These are phyloP conservation scores for Lepidurus arcticus DNA, from an alignment of 1,140 invertebrate species.

Conservation along the genomic window DNA sequence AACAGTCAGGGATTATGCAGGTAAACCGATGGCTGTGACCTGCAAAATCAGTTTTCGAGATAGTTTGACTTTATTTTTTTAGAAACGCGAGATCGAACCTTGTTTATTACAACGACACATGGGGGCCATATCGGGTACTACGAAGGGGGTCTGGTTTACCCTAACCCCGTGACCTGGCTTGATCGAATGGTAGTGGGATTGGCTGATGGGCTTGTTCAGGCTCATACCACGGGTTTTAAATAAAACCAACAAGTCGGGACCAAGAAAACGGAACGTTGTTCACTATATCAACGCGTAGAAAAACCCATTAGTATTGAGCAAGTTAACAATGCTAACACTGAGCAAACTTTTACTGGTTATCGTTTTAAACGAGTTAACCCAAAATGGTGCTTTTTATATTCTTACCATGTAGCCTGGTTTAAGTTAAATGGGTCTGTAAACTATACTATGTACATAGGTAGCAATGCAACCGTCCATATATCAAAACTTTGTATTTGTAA, in stretches of 20 bases:
- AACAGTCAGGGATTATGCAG: constrained; percentile 64
- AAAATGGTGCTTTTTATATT: too few relatives aligned
- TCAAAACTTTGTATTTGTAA: too few relatives aligned
- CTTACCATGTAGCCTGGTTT: too few relatives aligned
- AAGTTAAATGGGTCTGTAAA: too few relatives aligned
- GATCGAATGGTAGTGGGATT: constrained; percentile 31
- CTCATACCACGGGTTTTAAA: background rate
- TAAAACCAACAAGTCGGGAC: background rate
- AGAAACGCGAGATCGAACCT: constrained; percentile 60
- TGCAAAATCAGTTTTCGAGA: constrained; percentile 20
- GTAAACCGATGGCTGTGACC: constrained; percentile 49
- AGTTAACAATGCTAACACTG: background rate
- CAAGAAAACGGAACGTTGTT: background rate
- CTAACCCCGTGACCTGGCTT: constrained; percentile 80
- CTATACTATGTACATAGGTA: too few relatives aligned
- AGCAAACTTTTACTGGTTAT: too few relatives aligned
- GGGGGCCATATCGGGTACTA: constrained; percentile 90
- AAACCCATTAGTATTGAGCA: background rate
- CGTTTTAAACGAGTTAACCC: too few relatives aligned
- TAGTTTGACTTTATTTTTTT: constrained; percentile 42
- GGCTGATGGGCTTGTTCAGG: constrained; percentile 32
- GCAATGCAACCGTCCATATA: too few relatives aligned
- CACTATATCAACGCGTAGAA: too few relatives aligned
- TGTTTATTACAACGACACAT: constrained; percentile 75
- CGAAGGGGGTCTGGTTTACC: constrained; percentile 75